Percentiles rank a stretch among this genome's conserved stretches.
phyloP scores from a whole-genome alignment of 2,113 vertebrate species.

The Chroicocephalus ridibundus region DNA sequence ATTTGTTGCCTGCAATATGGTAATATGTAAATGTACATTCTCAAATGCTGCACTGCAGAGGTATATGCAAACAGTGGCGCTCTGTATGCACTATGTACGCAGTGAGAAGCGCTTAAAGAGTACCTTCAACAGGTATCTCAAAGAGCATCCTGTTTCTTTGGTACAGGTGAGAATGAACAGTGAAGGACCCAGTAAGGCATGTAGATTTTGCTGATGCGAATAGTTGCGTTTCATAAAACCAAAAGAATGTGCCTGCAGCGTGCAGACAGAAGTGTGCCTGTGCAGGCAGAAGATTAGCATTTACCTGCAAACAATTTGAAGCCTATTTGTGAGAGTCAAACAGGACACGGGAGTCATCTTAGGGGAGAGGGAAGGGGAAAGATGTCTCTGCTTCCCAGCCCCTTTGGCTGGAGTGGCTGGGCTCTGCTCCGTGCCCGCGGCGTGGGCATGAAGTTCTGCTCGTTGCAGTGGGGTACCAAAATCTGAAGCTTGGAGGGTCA shows the following conservation, averaged over 20 bases:
- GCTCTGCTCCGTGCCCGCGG: background rate
- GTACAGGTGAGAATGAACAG: background rate
- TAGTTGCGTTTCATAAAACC: background rate
- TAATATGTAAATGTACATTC: background rate
- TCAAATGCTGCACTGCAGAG: background rate
- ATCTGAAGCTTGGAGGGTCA: background rate
- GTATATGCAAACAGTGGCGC: background rate
- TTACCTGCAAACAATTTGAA: background rate
- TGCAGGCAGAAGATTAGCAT: background rate
- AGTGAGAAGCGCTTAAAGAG: background rate
- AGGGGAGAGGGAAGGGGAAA: background rate
- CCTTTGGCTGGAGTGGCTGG: background rate
- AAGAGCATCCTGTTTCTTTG: background rate
- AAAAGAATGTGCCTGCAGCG: background rate
- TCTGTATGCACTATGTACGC: background rate
- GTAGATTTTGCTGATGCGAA: background rate
- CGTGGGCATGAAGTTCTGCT: background rate
- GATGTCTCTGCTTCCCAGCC: background rate
- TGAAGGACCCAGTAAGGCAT: background rate
- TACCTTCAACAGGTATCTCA: background rate
- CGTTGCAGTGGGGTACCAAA: background rate
- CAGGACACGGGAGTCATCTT: background rate
- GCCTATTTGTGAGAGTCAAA: background rate
- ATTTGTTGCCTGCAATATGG: background rate
- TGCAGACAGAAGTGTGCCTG: background rate